Base-by-base conservation (phyloP, 2,797 vertebrate species). In the Spinus pinus region DNA sequence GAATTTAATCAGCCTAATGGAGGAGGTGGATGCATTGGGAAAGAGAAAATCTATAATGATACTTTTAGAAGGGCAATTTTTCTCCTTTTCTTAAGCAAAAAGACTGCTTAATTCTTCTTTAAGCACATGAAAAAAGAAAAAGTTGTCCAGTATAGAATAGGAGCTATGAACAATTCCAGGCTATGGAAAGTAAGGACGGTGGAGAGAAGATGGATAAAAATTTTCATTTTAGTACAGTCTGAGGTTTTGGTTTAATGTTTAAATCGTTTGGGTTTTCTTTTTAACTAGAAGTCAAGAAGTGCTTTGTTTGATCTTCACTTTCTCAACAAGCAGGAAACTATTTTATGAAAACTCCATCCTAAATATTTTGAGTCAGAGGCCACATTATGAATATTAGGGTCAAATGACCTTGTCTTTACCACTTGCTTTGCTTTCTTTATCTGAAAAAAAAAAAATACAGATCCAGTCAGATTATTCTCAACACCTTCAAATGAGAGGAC, bases 1-100 rank as follows among this genome's bases (percentile, higher is more conserved):
- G 69, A 97, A 96, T 96, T 96, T 97, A 97, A 97, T 98, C 96
- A 89, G 62, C 79, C n/a, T 95, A 96, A 94, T 66, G 54, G 66
- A 51, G 88, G 83, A 86, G 56, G 69, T 80, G 31, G 79, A 96
- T 78, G 51, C 13, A 88, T 90, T 95, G 60, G 96, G 92, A 94
- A 97, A 96, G 77, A 94, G 94, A 96, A 96, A 95, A 60, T 95
- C 80, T 77, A 33, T 83, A 92, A 91, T 50, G 72, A 87, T 77
- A 90, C 65, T 90, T 90, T 94, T 28, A 81, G 35, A 77, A 88
- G 25, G 60, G 50, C 78, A 95, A 66, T 89, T 75, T 65, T 71
- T 83, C 46, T 94, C 41, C 15, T 3, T 71, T 90, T 88, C 60
- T 64, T 58, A 53, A 92, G 44, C 37, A 78, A 80, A 88, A 86